Base-by-base conservation (phyloP, 23 tunicate genomes). In the Trididemnum nubilum region DNA sequence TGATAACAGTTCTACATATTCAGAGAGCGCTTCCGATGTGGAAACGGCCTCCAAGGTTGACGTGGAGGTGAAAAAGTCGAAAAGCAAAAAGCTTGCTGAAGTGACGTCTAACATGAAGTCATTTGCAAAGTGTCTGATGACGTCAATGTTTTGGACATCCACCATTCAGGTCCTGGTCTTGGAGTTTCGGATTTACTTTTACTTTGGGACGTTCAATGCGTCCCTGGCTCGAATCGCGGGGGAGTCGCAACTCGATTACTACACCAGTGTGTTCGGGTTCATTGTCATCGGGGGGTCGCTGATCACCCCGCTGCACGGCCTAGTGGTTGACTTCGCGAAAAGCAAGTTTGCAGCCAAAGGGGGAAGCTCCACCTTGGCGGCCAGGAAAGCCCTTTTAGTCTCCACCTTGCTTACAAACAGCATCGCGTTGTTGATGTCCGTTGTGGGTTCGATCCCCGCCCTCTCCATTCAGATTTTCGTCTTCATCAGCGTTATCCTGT, bases 191-290 rank as follows among this genome's bases (percentile, higher is more conserved):
- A 34, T n/a, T 32, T 69, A 32, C 22, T 69, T 69, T 69, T 69
- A 69, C 37, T 33, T 69, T 18, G 74, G 74, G 32, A 69, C 74
- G 7, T 69, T 69, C 39, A 69, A 69, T 33, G 19, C 39, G 22
- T 69, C 39, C 37, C 22, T 69, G 39, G 19, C 33, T 7, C 39
- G 39, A 69, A 15, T 69, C 36, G 25, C 27, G 19, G 74, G 39
- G 2, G 39, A 30, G 19, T 7, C 36, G 19, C 19, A 69, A 29
- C 36, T 69, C 19, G 39, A 24, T 24, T 69, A 12, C 33, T 69
- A 69, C 39, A 69, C 74, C 37, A 69, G 39, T 33, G 5, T 69
- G 38, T 69, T 69, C n/a, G 74, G 74, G 25, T 4, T 69, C 3
- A 69, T 69, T 22, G 39, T 34, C 21, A 7, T 69, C 15, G 29